Base-by-base conservation (phyloP, 2,113 vertebrate genomes). In the Oreochromis aureus region DNA sequence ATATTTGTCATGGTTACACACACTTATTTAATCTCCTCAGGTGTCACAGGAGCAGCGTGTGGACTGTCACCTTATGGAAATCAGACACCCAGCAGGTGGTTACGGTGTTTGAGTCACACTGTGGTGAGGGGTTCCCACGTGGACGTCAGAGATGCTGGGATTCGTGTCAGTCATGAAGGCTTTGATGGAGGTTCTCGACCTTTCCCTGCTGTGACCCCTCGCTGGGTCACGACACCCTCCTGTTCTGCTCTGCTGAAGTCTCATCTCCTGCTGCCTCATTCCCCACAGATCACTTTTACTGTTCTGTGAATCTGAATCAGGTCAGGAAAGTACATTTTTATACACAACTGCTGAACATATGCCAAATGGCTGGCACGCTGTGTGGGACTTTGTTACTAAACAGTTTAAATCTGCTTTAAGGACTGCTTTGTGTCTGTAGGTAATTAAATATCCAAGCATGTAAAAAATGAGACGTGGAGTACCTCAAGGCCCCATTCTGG, bases 11-110 rank as follows among this genome's bases (percentile, higher is more conserved):
- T 73, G 69, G 9, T 73, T 73, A 11, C 6, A 0, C 0, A 30
- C 24, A 19, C 12, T 27, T 76, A 10, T 9, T 53, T 7, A 13
- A 76, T 78, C 7, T 73, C 81, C 27, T n/a, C 24, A 1, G 44
- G 71, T 30, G 69, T n/a, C 10, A 6, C 22, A 61, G 54, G 34
- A 32, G 27, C 63, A 3, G 34, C 5, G 1, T 59, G 44, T 76
- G 71, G 44, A 34, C 66, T 48, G 32, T 80, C 12, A 84, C 83
- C 84, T 86, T 88, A 63, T 90, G 89, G 81, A 89, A 88, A 84
- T 80, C 59, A 61, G 71, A 69, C 51, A 10, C 6, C 84, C 54
- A 4, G 69, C 39, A 27, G 78, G 9, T 19, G 13, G 30, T 19
- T 3, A 36, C 3, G 24, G 36, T 32, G 1, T 18, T 30, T 51